A percentile compares a stretch with the other conserved stretches of the same genome.
Evolutionary conservation across 1,140 invertebrate species (phyloP).

Genomic region (Tribolium madens): DNA sequence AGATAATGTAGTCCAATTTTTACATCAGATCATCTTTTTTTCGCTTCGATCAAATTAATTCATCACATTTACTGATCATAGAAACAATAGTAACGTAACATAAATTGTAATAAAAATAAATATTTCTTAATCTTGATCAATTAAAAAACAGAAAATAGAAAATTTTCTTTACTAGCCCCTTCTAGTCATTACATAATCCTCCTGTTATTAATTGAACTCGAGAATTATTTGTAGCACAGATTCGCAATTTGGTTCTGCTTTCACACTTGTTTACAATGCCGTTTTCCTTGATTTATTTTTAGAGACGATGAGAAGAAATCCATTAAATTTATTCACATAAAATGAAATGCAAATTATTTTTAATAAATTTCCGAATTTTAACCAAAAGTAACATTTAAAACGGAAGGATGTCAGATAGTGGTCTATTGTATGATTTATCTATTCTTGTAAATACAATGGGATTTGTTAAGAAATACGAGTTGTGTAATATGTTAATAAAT

Average conservation of each 20-base stretch:
- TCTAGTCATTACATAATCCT: background rate
- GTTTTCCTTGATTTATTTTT: conserved; percentile 24
- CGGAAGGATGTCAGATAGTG: background rate
- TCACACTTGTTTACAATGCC: conserved; percentile 1
- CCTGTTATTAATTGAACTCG: background rate
- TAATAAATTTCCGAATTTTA: background rate
- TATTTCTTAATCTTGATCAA: too few relatives aligned
- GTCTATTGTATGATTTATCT: background rate
- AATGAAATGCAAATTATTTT: background rate
- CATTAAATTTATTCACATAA: background rate
- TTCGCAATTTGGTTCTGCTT: background rate
- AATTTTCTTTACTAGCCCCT: background rate
- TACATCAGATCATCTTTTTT: too few relatives aligned
- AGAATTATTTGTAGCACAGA: conserved; percentile 8
- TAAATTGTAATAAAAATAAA: background rate
- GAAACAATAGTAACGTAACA: background rate
- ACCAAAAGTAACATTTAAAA: background rate
- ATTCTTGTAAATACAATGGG: conserved; percentile 3
- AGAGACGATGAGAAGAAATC: conserved; percentile 9
- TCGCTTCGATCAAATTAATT: too few relatives aligned
- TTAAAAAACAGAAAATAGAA: too few relatives aligned
- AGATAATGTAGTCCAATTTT: too few relatives aligned
- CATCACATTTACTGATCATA: too few relatives aligned
- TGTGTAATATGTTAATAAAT: conserved; percentile 9
- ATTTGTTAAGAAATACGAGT: background rate